Base-by-base conservation (phyloP, 2,113 vertebrate genomes). In the Cryptotis parvus region DNA sequence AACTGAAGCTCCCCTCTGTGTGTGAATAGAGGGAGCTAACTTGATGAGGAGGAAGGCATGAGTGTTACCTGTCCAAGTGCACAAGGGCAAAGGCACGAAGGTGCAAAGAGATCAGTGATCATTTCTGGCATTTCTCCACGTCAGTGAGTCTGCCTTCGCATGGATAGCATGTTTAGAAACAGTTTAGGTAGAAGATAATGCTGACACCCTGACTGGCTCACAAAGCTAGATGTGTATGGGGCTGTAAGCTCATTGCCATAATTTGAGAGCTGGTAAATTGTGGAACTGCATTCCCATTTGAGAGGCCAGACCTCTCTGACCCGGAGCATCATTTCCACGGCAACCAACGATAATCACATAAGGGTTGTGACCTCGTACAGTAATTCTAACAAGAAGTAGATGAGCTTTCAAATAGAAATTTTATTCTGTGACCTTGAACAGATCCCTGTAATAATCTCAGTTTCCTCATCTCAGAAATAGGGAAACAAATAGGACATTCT, bases 391-490 rank as follows among this genome's bases (percentile, higher is more conserved):
- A 33, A 41, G 88, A 84, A 87, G 35, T 26, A 3, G 39, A 27
- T 86, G 92, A 82, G 66, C 76, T 91, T 86, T 79, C 29, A 61
- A 61, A 52, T 27, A 61, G 86, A 69, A 85, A 90, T 75, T 91
- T 69, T 69, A 49, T 73, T 72, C 65, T 72, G 3, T 0, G 0
- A 39, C 73, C 73, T 79, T n/a, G 37, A 66, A 31, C 72, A 83
- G n/a, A 35, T 49, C 52, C 24, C 24, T 27, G 15, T 43, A 61
- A 29, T 35, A 4, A 70, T 37, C 79, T 78, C 39, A 22, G 65
- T 84, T 58, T 83, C 31, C 43, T 79, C 43, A 18, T 12, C 65
- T 83, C 49, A 43, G 63, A 39, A 37, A 4, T 1, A 18, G 61
- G 84, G n/a, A 49, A 33, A 43, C 45, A n/a, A 65, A 35, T 22